phyloP scores from a whole-genome alignment of 2,113 vertebrate species.

The Cyphomyrus discorhynchus region DNA sequence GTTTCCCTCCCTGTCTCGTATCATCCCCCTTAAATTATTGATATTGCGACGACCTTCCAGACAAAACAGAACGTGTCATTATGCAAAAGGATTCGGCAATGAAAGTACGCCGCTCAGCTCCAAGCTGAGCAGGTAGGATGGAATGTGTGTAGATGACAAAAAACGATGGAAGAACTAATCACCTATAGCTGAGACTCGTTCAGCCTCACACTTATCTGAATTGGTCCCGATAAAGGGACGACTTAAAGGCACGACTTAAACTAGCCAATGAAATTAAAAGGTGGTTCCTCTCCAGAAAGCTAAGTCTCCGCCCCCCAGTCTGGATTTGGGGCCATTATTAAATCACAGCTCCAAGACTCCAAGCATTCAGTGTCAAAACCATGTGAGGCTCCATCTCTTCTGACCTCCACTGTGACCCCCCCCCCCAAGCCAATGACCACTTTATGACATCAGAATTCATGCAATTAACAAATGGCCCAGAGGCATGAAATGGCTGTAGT shows the following conservation, averaged over 20 bases:
- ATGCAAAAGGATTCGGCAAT: background rate
- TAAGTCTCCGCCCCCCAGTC: constrained; percentile 23
- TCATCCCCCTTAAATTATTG: constrained; percentile 8
- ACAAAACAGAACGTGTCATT: background rate
- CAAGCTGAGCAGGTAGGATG: background rate
- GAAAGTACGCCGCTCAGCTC: background rate
- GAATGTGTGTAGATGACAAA: constrained; percentile 9
- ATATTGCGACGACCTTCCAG: background rate
- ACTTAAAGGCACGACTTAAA: background rate
- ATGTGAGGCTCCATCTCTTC: constrained; percentile 51
- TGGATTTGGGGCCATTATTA: constrained; percentile 34
- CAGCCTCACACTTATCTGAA: constrained; percentile 14
- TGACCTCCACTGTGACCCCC: constrained; percentile 48
- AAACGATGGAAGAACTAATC: background rate
- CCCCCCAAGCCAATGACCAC: constrained; percentile 39
- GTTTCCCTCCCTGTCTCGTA: constrained; percentile 13
- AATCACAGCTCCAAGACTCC: constrained; percentile 21
- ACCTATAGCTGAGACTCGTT: background rate
- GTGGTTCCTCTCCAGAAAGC: constrained; percentile 21
- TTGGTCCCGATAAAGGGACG: constrained; percentile 12
- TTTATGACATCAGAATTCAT: constrained; percentile 42
- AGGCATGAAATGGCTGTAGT: constrained; percentile 2
- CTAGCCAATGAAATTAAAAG: constrained; percentile 17
- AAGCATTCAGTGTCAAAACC: constrained; percentile 11
- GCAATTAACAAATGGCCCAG: constrained; percentile 17